These are phyloP conservation scores for Amblyopsis rosae DNA, from an alignment of 2,113 vertebrate species.

Conservation along the genomic window DNA sequence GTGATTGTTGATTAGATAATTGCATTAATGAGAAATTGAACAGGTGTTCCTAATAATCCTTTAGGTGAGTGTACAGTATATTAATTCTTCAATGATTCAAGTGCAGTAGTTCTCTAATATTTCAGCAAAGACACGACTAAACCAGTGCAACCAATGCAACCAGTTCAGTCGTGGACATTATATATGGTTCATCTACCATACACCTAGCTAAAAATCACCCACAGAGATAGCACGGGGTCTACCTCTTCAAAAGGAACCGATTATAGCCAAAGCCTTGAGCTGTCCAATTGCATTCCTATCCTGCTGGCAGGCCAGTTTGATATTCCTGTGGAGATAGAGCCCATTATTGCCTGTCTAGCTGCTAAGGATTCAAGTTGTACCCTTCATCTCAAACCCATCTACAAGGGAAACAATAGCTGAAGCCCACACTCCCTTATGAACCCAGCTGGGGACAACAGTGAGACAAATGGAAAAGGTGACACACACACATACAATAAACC, in stretches of 20 bases:
- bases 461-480: conserved; percentile 39
- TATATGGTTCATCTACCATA: conserved; percentile 14
- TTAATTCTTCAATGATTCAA: too few species aligned
- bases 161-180: conserved; percentile 1
- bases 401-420: conserved; percentile 52
- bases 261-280: conserved; percentile 43
- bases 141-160: conserved; percentile 15
- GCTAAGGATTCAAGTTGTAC: conserved; percentile 35
- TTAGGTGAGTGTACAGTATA: too few species aligned
- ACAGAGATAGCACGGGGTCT: background rate
- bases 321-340: conserved; percentile 33
- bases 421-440: conserved; percentile 34
- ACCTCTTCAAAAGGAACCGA: conserved; percentile 42
- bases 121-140: background rate
- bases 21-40: too few species aligned
- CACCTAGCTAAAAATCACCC: too few species aligned
- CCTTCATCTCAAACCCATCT: conserved; percentile 65
- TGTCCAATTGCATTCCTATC: conserved; percentile 16
- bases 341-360: conserved; percentile 42
- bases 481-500: conserved; percentile 18
- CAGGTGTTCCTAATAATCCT: too few species aligned
- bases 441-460: conserved; percentile 50
- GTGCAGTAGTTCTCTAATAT: too few species aligned
- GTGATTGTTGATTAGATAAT: too few species aligned
- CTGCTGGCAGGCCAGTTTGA: conserved; percentile 32